Evolutionary conservation across 2,797 vertebrate species (phyloP).

Genomic region (Momotus momota): DNA sequence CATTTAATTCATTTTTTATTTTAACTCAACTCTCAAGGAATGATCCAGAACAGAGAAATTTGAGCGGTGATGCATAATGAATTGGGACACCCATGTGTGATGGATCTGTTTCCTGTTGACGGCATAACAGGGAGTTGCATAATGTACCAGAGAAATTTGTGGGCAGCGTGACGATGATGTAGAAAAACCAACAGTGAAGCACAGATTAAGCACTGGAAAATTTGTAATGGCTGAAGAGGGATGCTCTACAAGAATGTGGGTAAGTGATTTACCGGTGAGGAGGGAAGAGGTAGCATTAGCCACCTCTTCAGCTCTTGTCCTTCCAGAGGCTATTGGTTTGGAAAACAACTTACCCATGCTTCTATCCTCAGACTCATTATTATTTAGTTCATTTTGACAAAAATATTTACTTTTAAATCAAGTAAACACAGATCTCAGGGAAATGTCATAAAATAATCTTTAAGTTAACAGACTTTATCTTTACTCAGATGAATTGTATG

Average conservation of each 20-base stretch:
- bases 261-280: not conserved
- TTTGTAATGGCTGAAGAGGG: not conserved
- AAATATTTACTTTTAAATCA: constrained; percentile 5
- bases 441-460: not conserved
- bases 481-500: not conserved
- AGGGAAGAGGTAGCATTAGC: not conserved
- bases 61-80: not conserved
- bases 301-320: not conserved
- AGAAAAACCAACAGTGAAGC: constrained; percentile 15
- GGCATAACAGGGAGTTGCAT: constrained; percentile 3
- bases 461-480: not conserved
- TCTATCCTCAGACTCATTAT: not conserved
- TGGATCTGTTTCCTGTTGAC: constrained; percentile 46
- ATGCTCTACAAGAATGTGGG: not conserved
- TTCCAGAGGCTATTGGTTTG: not conserved
- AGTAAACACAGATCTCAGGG: not conserved
- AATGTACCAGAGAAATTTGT: constrained; percentile 11
- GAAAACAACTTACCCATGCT: not conserved
- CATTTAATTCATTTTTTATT: not conserved
- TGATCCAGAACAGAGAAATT: constrained; percentile 11
- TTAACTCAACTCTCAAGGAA: constrained; percentile 1
- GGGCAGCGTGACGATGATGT: not conserved
- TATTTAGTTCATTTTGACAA: not conserved
- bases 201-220: not conserved
- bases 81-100: not conserved